Percentiles rank a stretch among this genome's conserved stretches.
These are phyloP conservation scores for Leptopilina boulardi DNA, from an alignment of 1,140 invertebrate species.

Conservation along the genomic window DNA sequence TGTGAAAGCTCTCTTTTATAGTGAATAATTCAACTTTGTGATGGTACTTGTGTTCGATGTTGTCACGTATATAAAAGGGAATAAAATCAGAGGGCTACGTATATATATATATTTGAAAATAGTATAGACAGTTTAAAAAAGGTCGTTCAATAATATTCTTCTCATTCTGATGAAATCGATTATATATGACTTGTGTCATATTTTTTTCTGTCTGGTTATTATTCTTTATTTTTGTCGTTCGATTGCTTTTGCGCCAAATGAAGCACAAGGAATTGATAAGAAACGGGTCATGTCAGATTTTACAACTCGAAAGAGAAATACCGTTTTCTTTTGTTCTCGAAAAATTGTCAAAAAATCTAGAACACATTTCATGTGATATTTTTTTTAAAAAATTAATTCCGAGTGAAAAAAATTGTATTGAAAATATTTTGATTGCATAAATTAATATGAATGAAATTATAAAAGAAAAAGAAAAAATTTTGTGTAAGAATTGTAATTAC, in stretches of 20 bases:
- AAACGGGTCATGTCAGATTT: constrained; percentile 25
- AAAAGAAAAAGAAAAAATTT: too few relatives aligned
- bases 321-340: not conserved
- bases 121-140: constrained; percentile 47
- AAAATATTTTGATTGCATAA: too few relatives aligned
- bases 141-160: constrained; percentile 56
- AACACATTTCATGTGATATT: too few relatives aligned
- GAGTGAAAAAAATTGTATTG: too few relatives aligned
- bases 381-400: too few relatives aligned
- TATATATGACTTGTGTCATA: not conserved
- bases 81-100: constrained; percentile 43
- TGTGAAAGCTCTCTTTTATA: constrained; percentile 61
- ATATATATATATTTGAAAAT: constrained; percentile 60
- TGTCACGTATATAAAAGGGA: constrained; percentile 59
- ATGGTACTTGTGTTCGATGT: constrained; percentile 53
- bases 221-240: constrained; percentile 39
- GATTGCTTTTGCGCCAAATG: constrained; percentile 38
- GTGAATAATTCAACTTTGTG: constrained; percentile 45
- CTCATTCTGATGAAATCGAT: constrained; percentile 56
- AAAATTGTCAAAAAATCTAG: not conserved
- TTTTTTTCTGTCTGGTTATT: not conserved
- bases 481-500: not conserved
- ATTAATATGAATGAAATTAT: too few relatives aligned
- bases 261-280: constrained; percentile 38
- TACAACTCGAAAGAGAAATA: not conserved